phyloP scores from a whole-genome alignment of 2,113 vertebrate genomes.

The Pangasianodon hypophthalmus region DNA sequence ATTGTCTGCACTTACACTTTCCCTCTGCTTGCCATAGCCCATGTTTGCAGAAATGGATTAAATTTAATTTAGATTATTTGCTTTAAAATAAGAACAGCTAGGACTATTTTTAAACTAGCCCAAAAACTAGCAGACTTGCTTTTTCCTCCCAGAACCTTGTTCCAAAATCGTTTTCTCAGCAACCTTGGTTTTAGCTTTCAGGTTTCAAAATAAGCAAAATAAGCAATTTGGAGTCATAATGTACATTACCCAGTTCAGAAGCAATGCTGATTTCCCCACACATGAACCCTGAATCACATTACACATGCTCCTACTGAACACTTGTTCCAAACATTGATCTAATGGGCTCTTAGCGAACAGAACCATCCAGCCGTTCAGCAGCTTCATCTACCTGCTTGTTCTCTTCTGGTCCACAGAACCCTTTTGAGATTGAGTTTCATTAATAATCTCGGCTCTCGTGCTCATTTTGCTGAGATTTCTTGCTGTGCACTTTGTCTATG shows the following conservation, averaged over 20 bases:
- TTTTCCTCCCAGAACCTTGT: not conserved
- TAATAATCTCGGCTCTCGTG: not conserved
- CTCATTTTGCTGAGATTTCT: not conserved
- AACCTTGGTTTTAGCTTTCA: not conserved
- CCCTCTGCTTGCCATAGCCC: not conserved
- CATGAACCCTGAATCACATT: not conserved
- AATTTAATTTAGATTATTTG: not conserved
- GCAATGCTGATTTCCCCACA: not conserved
- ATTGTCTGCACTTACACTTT: not conserved
- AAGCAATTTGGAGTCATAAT: not conserved
- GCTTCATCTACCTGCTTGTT: slow-evolving; percentile 10
- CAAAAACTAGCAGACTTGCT: not conserved
- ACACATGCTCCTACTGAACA: slow-evolving; percentile 14
- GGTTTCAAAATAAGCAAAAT: not conserved
- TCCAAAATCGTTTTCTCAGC: not conserved
- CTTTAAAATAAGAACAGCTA: not conserved
- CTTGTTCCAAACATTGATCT: slow-evolving; percentile 36
- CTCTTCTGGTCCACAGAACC: not conserved
- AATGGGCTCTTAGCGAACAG: not conserved
- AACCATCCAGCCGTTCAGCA: slow-evolving; percentile 6
- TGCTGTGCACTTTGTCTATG: not conserved
- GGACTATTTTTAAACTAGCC: not conserved
- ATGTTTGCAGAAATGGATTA: not conserved
- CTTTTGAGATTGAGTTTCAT: not conserved
- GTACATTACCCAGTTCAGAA: not conserved